A percentile compares a stretch with the other conserved stretches of the same genome.
These are phyloP conservation scores for Ctenosaura bakeri DNA, from an alignment of 2,797 vertebrate genomes.

Conservation along the genomic window DNA sequence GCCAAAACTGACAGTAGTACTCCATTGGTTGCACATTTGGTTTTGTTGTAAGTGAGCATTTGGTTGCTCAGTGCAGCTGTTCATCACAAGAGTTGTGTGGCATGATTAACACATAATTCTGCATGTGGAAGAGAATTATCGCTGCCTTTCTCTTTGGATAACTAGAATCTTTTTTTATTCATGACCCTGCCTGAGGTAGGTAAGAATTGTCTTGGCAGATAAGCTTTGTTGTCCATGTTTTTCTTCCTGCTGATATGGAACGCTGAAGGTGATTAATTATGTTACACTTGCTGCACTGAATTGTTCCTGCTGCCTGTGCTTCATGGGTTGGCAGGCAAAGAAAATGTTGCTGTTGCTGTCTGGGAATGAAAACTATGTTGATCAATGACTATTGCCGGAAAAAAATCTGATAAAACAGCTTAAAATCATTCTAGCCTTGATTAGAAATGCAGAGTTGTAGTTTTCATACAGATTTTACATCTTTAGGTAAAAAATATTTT, in stretches of 20 bases:
- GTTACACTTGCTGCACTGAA: constrained; percentile 28
- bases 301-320: constrained; percentile 44
- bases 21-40: no score
- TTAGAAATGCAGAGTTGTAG: not conserved
- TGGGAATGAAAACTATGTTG: constrained; percentile 11
- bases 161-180: constrained; percentile 37
- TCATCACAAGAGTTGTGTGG: no score
- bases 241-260: constrained; percentile 46
- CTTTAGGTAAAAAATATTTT: not conserved
- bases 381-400: not conserved
- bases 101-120: no score
- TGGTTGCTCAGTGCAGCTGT: no score
- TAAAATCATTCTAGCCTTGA: not conserved
- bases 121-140: no score
- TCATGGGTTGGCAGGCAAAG: not conserved
- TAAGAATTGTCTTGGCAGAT: constrained; percentile 37
- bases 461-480: not conserved
- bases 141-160: constrained; percentile 47
- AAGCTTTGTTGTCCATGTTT: constrained; percentile 26
- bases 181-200: constrained; percentile 31
- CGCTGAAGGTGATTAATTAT: constrained; percentile 57
- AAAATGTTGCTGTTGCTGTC: not conserved
- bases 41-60: no score
- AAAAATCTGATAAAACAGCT: not conserved
- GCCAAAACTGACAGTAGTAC: no score